A percentile compares a stretch with the other conserved stretches of the same genome.
phyloP scores from a whole-genome alignment of 2,888 invertebrate genomes.

The Luperina testacea region DNA sequence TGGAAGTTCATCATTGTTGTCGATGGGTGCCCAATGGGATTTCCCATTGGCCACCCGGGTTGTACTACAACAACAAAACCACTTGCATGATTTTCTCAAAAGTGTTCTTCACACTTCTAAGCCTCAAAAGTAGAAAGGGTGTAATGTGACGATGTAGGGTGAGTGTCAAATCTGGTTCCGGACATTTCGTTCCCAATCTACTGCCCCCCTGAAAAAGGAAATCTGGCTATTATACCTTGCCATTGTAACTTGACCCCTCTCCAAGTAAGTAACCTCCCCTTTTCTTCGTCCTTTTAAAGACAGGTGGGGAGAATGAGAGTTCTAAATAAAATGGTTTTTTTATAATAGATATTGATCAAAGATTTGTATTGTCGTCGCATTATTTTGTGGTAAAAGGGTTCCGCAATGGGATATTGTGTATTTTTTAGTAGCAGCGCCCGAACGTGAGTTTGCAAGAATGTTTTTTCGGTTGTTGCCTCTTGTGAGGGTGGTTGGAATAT shows the following conservation, averaged over 20 bases:
- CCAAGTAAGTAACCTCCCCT: constrained; percentile 2
- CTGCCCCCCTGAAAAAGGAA: constrained; percentile 79
- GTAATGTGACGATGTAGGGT: constrained; percentile 81
- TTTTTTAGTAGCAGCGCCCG: constrained; percentile 53
- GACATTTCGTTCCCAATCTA: constrained; percentile 82
- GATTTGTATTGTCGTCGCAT: constrained; percentile 68
- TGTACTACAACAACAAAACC: not conserved
- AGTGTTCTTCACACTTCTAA: constrained; percentile 67
- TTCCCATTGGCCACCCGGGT: too few species aligned
- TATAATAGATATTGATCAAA: constrained; percentile 73
- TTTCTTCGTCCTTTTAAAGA: constrained; percentile 10
- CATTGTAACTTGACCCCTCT: constrained; percentile 65
- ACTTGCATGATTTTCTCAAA: constrained; percentile 17
- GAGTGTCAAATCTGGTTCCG: constrained; percentile 84
- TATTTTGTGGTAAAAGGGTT: constrained; percentile 66
- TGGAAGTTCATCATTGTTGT: not conserved
- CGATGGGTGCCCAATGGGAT: too few species aligned
- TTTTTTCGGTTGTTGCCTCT: constrained; percentile 20
- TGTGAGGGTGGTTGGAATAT: constrained; percentile 18
- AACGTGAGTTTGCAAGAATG: constrained; percentile 44
- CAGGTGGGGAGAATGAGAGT: constrained; percentile 26
- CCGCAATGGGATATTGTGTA: constrained; percentile 56
- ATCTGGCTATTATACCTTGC: constrained; percentile 72
- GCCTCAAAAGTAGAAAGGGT: constrained; percentile 73
- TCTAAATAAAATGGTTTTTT: constrained; percentile 58